Evolutionary conservation across 1,140 invertebrate species (phyloP).

Genomic region (Drosophila nebulosa): DNA sequence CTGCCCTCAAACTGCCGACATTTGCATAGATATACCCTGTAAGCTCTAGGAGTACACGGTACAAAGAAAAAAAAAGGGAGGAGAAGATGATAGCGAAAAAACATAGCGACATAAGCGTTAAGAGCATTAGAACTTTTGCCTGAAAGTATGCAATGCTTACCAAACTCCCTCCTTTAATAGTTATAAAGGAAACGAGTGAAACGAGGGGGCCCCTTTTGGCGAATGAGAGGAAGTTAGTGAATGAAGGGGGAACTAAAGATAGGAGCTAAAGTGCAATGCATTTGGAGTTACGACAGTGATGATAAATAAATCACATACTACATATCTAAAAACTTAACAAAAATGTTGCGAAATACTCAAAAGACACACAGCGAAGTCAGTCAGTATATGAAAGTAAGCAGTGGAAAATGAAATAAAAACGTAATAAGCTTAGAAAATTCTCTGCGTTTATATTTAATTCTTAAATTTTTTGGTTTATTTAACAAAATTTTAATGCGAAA

Average conservation of each 20-base stretch:
- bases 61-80: not conserved
- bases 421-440: not conserved
- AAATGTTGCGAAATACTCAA: not conserved
- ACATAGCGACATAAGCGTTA: conserved; percentile 46
- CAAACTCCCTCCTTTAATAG: not conserved
- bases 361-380: not conserved
- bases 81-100: conserved; percentile 2
- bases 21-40: not conserved
- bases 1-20: not conserved
- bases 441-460: not conserved
- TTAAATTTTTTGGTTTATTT: not conserved
- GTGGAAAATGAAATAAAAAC: not conserved
- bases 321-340: not conserved
- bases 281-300: not conserved
- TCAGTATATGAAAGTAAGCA: not conserved
- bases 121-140: conserved; percentile 55
- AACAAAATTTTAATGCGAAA: too few species aligned
- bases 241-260: not conserved
- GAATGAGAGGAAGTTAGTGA: not conserved
- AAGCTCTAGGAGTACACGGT: not conserved
- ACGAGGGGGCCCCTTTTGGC: not conserved
- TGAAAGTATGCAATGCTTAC: conserved; percentile 12
- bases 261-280: not conserved
- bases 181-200: not conserved
- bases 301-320: not conserved